Percentiles rank a stretch among this genome's conserved stretches.
phyloP scores from a whole-genome alignment of 2,797 vertebrate genomes.

The Orestias chungarensis region DNA sequence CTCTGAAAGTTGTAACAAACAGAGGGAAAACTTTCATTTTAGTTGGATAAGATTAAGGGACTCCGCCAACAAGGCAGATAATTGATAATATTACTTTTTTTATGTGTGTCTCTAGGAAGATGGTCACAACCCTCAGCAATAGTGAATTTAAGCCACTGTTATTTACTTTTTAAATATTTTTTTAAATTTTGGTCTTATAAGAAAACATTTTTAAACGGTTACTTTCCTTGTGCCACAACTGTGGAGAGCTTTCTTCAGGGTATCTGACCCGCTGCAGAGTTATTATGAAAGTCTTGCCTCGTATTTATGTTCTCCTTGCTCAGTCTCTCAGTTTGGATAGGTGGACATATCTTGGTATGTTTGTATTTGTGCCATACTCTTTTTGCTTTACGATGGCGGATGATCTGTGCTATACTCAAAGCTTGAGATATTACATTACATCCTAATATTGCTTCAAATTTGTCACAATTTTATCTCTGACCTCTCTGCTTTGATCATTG shows the following conservation, averaged over 20 bases:
- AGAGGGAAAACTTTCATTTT: background rate
- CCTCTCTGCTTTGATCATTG: background rate
- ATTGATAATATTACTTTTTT: background rate
- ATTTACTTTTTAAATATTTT: background rate
- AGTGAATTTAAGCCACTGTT: background rate
- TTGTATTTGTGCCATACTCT: background rate
- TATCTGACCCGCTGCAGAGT: background rate
- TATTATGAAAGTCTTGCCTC: background rate
- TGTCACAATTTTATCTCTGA: background rate
- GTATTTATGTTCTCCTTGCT: background rate
- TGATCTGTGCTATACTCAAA: background rate
- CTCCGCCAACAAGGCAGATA: background rate
- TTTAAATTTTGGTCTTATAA: too few relatives aligned
- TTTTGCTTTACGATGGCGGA: background rate
- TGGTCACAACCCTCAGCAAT: background rate
- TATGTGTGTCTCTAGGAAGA: background rate
- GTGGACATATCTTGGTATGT: background rate
- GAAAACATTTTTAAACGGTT: background rate
- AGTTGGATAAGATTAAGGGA: background rate
- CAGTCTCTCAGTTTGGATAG: background rate
- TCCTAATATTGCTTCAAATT: background rate
- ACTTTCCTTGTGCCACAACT: background rate
- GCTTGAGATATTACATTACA: background rate
- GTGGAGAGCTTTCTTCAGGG: background rate
- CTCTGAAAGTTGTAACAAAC: constrained; percentile 3